Base-by-base conservation (phyloP, 2,888 invertebrate species). In the Lagria hirta region DNA sequence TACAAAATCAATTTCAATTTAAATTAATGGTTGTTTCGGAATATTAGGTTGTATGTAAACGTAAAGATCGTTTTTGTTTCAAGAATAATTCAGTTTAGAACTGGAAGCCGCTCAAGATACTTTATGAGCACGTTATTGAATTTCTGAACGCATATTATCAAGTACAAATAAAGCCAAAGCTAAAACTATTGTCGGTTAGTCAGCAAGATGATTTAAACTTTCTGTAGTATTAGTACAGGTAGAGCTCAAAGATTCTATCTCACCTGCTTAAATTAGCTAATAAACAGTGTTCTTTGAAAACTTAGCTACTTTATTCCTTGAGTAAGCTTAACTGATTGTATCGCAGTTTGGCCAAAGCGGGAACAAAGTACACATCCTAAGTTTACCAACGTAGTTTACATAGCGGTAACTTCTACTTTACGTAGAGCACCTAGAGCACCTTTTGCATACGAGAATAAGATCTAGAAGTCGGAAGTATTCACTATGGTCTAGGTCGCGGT, bases 261-360 rank as follows among this genome's bases (percentile, higher is more conserved):
- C 43, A 38, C 44, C 43, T 43, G 38, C 46, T 48, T 38, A 56
- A 56, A 58, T 61, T 62, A 61, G 52, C 60, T 63, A 64, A 65
- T 62, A 64, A 64, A 64, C 61, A 62, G 58, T 58, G 56, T 59
- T 59, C 60, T 57, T 57, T 60, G 60, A 60, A 62, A 61, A 63
- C 54, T 60, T 60, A 55, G 54, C 51, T 54, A 55, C 52, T 62
- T 62, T 55, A 60, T 60, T 62, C 60, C 60, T 58, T 61, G 57
- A 60, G 60, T 58, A 62, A 62, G 61, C 57, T 54, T 52, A 61
- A 60, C 63, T 64, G 64, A 65, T 65, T 65, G 63, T 64, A 65
- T 65, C 64, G 62, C 62, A 53, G 57, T 58, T 60, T 58, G 56
- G 44, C 58, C 61, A 59, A 57, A 57, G 56, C 60, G 53, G 59